Base-by-base conservation (phyloP, 2,797 vertebrate genomes). In the Gymnoscopelus microlampas region DNA sequence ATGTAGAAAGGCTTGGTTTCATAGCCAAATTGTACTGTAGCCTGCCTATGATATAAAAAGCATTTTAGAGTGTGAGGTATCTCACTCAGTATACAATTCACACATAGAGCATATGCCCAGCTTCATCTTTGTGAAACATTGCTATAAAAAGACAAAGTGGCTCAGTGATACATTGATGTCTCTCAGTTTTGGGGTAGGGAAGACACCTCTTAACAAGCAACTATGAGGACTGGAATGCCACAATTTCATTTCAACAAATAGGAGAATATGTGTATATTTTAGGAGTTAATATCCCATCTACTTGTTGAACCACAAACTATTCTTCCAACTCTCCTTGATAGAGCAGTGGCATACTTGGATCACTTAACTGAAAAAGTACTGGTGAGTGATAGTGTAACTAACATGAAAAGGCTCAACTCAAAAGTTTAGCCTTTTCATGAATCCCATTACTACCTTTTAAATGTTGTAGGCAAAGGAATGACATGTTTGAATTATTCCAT, bases 401-500 rank as follows among this genome's bases (percentile, higher is more conserved):
- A 44, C 26, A 26, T 24, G 24, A 4, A 56, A 26, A 59, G 14
- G 53, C 65, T 62, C 39, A 2, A 44, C 39, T 44, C 60, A 35
- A 54, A 58, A 35, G 29, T 74, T 56, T 11, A 49, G 61, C 62
- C 60, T 66, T 69, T 66, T 72, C 3, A 68, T 70, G 48, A 86
- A 78, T 73, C 44, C 53, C 49, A 59, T 80, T 56, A 74, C 60
- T 74, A 68, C 69, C 74, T 3, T 57, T 35, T 65, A 71, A 80
- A 81, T 73, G 56, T 66, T 67, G 48, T 68, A 67, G 81, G 66
- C 78, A 73, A 62, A 39, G 65, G 77, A 87, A 82, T 78, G 82
- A 76, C 78, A 81, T 80, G 66, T 81, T 73, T 66, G 73, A 83
- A 71, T 86, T 83, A 88, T 81, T 83, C 69, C 77, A 57, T 82